A percentile compares a stretch with the other conserved stretches of the same genome.
Conservation (phyloP, 2,888 invertebrate genomes). For the Pachymerium ferrugineum region DNA sequence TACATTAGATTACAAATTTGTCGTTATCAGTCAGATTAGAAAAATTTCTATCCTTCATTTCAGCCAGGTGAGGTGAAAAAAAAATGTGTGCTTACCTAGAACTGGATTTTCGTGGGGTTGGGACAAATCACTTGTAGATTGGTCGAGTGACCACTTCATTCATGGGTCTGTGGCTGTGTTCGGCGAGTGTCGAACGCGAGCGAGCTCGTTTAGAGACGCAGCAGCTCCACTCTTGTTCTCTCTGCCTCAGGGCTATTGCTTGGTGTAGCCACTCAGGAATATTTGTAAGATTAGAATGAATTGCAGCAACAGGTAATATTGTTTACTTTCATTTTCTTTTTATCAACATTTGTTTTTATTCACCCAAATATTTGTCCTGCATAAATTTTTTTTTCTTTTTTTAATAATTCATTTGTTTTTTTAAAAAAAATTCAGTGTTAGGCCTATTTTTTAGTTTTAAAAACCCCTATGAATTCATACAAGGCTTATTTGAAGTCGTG, state of each 20-base stretch:
- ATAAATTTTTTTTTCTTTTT: neutral
- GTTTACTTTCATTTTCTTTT: neutral
- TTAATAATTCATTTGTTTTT: neutral
- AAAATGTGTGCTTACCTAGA: neutral
- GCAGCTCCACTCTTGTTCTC: neutral
- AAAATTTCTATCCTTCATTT: neutral
- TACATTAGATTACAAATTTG: neutral
- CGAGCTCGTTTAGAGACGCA: neutral
- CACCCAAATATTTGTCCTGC: too few species aligned
- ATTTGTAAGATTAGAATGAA: constrained; percentile 18
- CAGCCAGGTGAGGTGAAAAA: neutral
- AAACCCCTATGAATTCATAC: too few species aligned
- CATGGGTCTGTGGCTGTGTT: constrained; percentile 14
- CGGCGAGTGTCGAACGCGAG: constrained; percentile 20
- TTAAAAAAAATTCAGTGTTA: too few species aligned
- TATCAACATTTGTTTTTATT: neutral
- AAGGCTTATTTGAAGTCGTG: too few species aligned
- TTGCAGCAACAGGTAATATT: constrained; percentile 18
- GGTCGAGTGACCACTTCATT: constrained; percentile 15
- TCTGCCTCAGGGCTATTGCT: neutral
- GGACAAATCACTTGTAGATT: neutral
- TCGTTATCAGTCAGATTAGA: neutral
- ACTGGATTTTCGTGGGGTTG: neutral
- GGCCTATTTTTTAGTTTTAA: too few species aligned
- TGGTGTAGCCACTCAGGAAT: constrained; percentile 18